Conservation (phyloP, 2,888 invertebrate genomes). For the Agrenia bidenticulata region DNA sequence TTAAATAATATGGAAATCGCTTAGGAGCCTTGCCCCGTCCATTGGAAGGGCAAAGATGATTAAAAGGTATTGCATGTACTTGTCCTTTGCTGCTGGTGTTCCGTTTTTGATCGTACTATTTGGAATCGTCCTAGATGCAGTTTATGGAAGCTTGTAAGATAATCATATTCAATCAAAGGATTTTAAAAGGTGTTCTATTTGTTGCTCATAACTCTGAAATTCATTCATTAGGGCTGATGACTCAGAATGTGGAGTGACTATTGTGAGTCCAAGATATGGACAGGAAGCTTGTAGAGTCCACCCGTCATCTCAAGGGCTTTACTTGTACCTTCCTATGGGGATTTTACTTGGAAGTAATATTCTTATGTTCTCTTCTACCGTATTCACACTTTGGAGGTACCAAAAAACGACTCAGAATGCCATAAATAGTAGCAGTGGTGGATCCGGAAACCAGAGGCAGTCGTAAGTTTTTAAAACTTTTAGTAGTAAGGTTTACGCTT, state of each 20-base stretch:
- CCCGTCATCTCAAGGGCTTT: slow-evolving; percentile 14
- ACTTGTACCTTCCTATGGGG: slow-evolving; percentile 35
- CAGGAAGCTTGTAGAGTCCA: slow-evolving; percentile 26
- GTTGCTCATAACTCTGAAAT: no score
- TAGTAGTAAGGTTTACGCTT: no score
- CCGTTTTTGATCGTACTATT: slow-evolving; percentile 23
- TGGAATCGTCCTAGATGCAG: slow-evolving; percentile 12
- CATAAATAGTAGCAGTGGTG: background rate
- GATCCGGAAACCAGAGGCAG: slow-evolving; percentile 29
- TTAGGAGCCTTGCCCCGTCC: slow-evolving; percentile 25
- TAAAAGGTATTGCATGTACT: slow-evolving; percentile 11
- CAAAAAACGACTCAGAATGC: slow-evolving; percentile 29
- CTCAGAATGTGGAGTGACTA: slow-evolving; percentile 20
- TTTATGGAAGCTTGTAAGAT: slow-evolving; percentile 15
- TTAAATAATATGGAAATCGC: no score
- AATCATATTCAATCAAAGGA: no score
- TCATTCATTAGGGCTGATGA: slow-evolving; percentile 2
- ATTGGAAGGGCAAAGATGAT: slow-evolving; percentile 4
- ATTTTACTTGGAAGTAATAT: slow-evolving; percentile 31
- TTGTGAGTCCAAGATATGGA: slow-evolving; percentile 28
- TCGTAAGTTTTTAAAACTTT: slow-evolving; percentile 29
- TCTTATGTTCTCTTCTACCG: slow-evolving; percentile 38
- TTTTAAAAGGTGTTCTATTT: no score
- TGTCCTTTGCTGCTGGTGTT: slow-evolving; percentile 22
- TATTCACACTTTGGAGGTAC: slow-evolving; percentile 33